These are phyloP conservation scores for Osmoderma eremita DNA, from an alignment of 2,888 invertebrate species.

Conservation along the genomic window DNA sequence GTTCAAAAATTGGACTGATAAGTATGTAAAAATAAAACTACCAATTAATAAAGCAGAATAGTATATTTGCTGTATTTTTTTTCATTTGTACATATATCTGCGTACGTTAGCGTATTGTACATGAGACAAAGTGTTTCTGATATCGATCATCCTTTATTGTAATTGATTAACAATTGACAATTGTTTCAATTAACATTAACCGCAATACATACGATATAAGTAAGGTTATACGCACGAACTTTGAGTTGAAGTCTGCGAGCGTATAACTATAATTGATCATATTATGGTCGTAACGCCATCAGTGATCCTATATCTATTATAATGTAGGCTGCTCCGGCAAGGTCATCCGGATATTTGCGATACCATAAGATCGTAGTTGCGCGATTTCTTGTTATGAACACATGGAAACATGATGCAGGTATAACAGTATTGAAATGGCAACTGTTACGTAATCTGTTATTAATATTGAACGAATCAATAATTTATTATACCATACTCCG, in stretches of 20 bases:
- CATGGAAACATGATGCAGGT: too few species aligned
- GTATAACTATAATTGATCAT: not conserved
- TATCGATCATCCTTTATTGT: too few species aligned
- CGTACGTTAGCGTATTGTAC: too few species aligned
- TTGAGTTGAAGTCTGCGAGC: not conserved
- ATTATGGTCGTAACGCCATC: constrained; percentile 3
- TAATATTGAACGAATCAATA: too few species aligned
- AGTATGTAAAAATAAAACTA: too few species aligned
- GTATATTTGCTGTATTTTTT: not conserved
- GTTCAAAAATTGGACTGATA: not conserved
- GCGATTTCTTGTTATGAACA: constrained; percentile 16
- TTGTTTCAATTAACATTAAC: too few species aligned
- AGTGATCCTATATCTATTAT: constrained; percentile 9
- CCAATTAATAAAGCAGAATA: not conserved
- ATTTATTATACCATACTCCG: too few species aligned
- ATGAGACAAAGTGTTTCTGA: too few species aligned
- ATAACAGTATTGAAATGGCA: too few species aligned
- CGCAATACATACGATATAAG: too few species aligned
- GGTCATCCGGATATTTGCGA: constrained; percentile 27
- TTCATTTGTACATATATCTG: not conserved
- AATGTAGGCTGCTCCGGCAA: constrained; percentile 13
- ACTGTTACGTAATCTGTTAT: too few species aligned
- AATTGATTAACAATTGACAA: too few species aligned
- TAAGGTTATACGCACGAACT: not conserved
- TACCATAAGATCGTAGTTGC: constrained; percentile 27